Evolutionary conservation across 37 sponge, comb jelly and placozoan species (phyloP).

Genomic region (Ephydatia muelleri): DNA sequence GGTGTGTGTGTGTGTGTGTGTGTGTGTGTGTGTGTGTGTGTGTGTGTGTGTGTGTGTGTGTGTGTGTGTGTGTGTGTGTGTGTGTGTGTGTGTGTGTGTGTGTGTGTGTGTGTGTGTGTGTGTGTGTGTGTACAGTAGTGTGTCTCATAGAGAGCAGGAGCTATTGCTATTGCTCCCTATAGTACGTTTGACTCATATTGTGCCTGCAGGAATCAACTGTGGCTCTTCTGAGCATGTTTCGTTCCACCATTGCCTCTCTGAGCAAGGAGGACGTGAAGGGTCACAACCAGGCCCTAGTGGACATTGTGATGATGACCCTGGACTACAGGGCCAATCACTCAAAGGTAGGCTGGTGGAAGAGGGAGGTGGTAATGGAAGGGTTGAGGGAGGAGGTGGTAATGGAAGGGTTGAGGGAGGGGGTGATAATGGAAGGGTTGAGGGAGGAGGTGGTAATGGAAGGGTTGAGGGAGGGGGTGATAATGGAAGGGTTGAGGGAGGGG

Average conservation of each 20-base stretch:
- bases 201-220: conserved; percentile 41
- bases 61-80: conserved; percentile 9
- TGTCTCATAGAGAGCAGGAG: no score
- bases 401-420: no score
- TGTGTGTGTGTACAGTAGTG: not conserved
- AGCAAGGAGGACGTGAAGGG: conserved; percentile 40
- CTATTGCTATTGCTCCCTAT: no score
- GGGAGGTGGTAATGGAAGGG: not conserved
- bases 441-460: no score
- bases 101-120: not conserved
- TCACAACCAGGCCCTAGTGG: conserved; percentile 25
- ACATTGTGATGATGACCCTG: conserved; percentile 36
- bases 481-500: no score
- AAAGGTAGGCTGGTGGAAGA: not conserved
- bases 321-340: conserved; percentile 53
- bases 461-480: no score
- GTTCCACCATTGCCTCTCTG: conserved; percentile 18
- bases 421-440: no score
- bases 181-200: not conserved
- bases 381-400: not conserved
- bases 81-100: not conserved
- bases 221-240: conserved; percentile 60
- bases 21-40: not conserved
- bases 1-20: conserved; percentile 7
- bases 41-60: not conserved